Base-by-base conservation (phyloP, 2,888 invertebrate genomes). In the Meiosimyza decipiens region DNA sequence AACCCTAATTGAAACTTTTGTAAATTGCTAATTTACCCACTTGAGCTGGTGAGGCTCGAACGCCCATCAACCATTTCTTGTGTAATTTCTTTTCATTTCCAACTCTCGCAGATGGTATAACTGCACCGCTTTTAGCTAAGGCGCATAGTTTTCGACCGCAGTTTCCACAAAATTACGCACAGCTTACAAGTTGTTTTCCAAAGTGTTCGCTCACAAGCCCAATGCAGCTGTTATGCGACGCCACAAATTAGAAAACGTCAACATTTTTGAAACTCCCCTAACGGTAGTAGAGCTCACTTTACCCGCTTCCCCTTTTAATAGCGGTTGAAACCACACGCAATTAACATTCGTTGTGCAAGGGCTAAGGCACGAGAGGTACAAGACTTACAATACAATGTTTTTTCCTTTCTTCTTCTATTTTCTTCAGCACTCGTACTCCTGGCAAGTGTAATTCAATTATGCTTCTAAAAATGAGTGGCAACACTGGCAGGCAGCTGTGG, bases 141-240 rank as follows among this genome's bases (percentile, higher is more conserved):
- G 28, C 49, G 49, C 28, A 22, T 59, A 62, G 49, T 69, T 57
- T 52, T 50, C 60, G 69, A 51, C 65, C 70, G 22, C 67, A 67
- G 55, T 54, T 54, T 40, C 67, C 62, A 47, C 72, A 67, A 67
- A 66, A 68, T 68, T 67, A 72, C 54, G 67, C 67, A 62, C 62
- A 63, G 22, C 55, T 67, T 55, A 49, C 54, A 67, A 72, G 63
- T 68, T 33, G 52, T 62, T 67, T 18, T 9, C 11, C 49, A 50
- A 33, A 22, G 11, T 16, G 18, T 7, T 22, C 40, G n/a, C n/a
- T 12, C 33, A 15, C 64, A 33, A 22, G 49, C 49, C 59, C 15
- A 15, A 40, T 9, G 40, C n/a, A 4, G 40, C 62, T 15, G 18
- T n/a, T 18, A 12, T 18, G n/a, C 65, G 6, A 6, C 33, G 28